Conservation (phyloP, 2,113 vertebrate species). For the Vimba vimba region DNA sequence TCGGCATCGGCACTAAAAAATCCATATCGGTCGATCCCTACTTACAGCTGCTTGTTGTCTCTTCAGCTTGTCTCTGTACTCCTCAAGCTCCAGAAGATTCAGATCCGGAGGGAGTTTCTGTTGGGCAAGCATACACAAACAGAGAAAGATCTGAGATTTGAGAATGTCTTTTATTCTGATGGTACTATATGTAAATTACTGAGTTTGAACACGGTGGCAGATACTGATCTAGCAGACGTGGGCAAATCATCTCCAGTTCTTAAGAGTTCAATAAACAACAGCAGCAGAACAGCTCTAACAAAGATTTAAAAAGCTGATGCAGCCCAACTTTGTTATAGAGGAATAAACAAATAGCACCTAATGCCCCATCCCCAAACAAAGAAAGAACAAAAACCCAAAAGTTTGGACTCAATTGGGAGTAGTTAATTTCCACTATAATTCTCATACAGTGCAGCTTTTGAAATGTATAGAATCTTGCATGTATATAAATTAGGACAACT, state of each 20-base stretch:
- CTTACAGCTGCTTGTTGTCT: constrained; percentile 94
- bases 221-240: background rate
- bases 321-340: constrained; percentile 6
- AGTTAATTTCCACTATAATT: constrained; percentile 74
- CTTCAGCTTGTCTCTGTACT: constrained; percentile 91
- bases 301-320: background rate
- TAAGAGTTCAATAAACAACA: background rate
- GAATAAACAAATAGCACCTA: constrained; percentile 67
- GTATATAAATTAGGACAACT: no score
- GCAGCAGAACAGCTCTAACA: background rate
- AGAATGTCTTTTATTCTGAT: background rate
- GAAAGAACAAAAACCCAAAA: constrained; percentile 70
- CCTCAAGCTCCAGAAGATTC: constrained; percentile 92
- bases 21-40: no score
- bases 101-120: constrained; percentile 93
- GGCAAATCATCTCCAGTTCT: background rate
- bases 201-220: background rate
- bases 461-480: constrained; percentile 46
- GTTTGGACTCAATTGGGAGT: constrained; percentile 54
- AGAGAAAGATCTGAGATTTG: constrained; percentile 34
- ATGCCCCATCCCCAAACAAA: constrained; percentile 53
- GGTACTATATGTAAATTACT: background rate
- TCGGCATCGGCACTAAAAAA: no score
- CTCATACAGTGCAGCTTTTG: constrained; percentile 70
- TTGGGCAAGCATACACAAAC: constrained; percentile 39